These are phyloP conservation scores for Garrulus glandarius DNA, from an alignment of 2,797 vertebrate species.

Conservation along the genomic window DNA sequence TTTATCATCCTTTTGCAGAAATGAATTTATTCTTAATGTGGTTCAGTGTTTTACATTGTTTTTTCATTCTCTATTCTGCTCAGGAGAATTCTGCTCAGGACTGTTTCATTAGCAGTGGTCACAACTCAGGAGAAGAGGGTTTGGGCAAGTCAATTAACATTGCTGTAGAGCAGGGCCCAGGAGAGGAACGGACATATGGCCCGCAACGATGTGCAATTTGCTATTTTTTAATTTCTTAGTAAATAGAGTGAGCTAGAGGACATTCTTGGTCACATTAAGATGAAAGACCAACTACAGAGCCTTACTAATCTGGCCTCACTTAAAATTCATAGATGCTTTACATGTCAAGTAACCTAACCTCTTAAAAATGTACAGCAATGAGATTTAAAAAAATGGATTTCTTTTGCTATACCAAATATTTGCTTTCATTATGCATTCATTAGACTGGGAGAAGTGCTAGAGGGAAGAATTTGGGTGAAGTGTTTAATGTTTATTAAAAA, in stretches of 20 bases:
- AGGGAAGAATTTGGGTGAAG: neutral
- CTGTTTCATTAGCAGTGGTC: constrained; percentile 33
- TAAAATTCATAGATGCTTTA: constrained; percentile 44
- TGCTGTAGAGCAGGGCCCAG: constrained; percentile 49
- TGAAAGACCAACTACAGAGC: constrained; percentile 19
- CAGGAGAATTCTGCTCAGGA: neutral
- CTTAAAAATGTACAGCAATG: constrained; percentile 23
- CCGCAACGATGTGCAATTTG: constrained; percentile 9
- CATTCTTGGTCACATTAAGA: constrained; percentile 48
- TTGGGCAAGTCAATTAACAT: constrained; percentile 55
- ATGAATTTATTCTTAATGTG: neutral
- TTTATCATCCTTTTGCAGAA: constrained; percentile 4
- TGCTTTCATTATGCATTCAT: constrained; percentile 39
- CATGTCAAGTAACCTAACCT: constrained; percentile 19
- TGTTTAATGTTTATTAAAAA: constrained; percentile 33
- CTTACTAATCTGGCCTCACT: constrained; percentile 27
- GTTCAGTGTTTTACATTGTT: neutral
- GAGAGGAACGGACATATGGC: constrained; percentile 29
- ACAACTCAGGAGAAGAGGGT: constrained; percentile 28
- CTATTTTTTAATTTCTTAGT: constrained; percentile 46
- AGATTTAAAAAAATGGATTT: neutral
- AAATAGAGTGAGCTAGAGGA: constrained; percentile 40
- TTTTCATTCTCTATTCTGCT: neutral
- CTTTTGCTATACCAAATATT: constrained; percentile 36
- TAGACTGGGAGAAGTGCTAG: neutral